Conservation (phyloP, 2,113 vertebrate genomes). For the Osmerus eperlanus region DNA sequence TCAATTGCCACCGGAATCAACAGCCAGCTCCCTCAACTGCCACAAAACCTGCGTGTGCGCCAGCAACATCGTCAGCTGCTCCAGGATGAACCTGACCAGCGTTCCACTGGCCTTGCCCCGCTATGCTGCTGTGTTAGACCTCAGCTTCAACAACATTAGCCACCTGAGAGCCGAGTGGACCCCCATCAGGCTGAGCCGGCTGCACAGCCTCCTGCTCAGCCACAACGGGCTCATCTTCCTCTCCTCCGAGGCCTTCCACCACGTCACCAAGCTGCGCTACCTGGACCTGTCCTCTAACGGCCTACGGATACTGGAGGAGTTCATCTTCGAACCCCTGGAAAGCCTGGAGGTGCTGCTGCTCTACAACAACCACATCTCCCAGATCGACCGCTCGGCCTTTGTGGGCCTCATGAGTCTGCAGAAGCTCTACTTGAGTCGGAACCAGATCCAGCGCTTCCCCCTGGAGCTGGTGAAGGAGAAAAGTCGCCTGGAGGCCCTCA, state of each 20-base stretch:
- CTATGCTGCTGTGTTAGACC: slow-evolving; percentile 83
- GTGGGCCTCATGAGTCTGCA: slow-evolving; percentile 77
- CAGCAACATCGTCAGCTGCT: slow-evolving; percentile 93
- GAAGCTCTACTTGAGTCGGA: slow-evolving; percentile 92
- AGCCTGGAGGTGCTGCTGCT: slow-evolving; percentile 87
- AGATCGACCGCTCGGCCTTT: slow-evolving; percentile 87
- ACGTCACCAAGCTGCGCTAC: slow-evolving; percentile 79
- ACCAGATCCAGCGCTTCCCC: slow-evolving; percentile 87
- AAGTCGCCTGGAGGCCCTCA: slow-evolving; percentile 72
- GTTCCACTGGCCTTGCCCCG: slow-evolving; percentile 75
- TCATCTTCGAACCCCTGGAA: slow-evolving; percentile 82
- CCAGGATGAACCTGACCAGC: slow-evolving; percentile 73
- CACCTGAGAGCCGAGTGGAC: slow-evolving; percentile 84
- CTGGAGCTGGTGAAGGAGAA: slow-evolving; percentile 86
- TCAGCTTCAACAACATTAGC: slow-evolving; percentile 86
- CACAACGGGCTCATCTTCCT: slow-evolving; percentile 88
- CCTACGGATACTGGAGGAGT: slow-evolving; percentile 80
- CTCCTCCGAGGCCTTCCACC: slow-evolving; percentile 85
- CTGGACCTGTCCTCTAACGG: slow-evolving; percentile 90
- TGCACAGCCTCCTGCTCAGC: slow-evolving; percentile 83
- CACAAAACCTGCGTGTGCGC: slow-evolving; percentile 84
- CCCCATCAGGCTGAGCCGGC: slow-evolving; percentile 63
- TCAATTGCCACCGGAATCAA: slow-evolving; percentile 9
- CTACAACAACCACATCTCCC: slow-evolving; percentile 85
- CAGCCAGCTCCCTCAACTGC: slow-evolving; percentile 69